Evolutionary conservation across 2,113 vertebrate species (phyloP).

Genomic region (Thunnus maccoyii): DNA sequence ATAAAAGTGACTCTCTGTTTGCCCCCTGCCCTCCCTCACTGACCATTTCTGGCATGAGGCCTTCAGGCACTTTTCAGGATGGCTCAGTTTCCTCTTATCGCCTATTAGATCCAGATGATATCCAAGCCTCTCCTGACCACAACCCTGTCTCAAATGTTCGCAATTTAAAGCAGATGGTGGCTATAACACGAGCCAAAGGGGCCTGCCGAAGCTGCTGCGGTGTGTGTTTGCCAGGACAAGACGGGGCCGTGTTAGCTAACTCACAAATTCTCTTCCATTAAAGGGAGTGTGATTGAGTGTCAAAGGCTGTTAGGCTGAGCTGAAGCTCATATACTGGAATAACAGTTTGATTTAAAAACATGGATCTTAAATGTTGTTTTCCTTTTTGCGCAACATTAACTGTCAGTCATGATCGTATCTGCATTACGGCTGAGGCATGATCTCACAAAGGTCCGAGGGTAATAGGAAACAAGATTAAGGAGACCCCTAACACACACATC

Average conservation of each 20-base stretch:
- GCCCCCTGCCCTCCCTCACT: slow-evolving; percentile 15
- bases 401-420: slow-evolving; percentile 60
- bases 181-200: slow-evolving; percentile 39
- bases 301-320: slow-evolving; percentile 36
- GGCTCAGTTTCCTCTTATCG: slow-evolving; percentile 77
- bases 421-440: slow-evolving; percentile 29
- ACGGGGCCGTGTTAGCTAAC: slow-evolving; percentile 30
- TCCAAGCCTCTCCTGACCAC: slow-evolving; percentile 47
- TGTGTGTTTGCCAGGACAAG: slow-evolving; percentile 21
- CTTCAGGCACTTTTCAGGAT: slow-evolving; percentile 62
- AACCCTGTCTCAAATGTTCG: slow-evolving; percentile 52
- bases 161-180: slow-evolving; percentile 78
- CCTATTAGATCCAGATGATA: slow-evolving; percentile 82
- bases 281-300: slow-evolving; percentile 57
- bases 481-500: slow-evolving; percentile 40
- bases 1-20: slow-evolving; percentile 40
- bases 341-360: slow-evolving; percentile 60
- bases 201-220: slow-evolving; percentile 11
- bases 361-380: slow-evolving; percentile 46
- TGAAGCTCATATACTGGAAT: slow-evolving; percentile 33
- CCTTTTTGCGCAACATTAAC: slow-evolving; percentile 21
- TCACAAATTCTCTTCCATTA: slow-evolving; percentile 61
- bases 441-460: slow-evolving; percentile 54
- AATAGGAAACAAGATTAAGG: slow-evolving; percentile 58
- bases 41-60: slow-evolving; percentile 47